Evolutionary conservation across 2,888 invertebrate genomes (phyloP), one percentile per base, ranked within the genome.

Genomic region (Troilus luridus): DNA sequence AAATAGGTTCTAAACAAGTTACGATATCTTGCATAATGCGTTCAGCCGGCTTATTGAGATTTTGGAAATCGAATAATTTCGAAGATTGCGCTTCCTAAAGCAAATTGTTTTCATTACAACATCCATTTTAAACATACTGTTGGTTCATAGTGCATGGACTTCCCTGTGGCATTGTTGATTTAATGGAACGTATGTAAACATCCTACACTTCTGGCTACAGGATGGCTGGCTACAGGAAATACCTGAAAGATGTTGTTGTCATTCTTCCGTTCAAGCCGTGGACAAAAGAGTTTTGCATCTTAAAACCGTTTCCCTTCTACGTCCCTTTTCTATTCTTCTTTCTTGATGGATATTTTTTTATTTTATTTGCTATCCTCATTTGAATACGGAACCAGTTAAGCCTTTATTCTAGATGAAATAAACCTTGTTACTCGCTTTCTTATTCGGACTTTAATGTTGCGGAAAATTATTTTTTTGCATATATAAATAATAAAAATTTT

Each of bases 381-480:
- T 77, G 72, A 77, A 77, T 77, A 77, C 27, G 72, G 41, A 77
- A 77, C 72, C 72, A 77, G 72, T 77, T 77, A 77, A 77, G 72
- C 72, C 72, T 77, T 77, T 77, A 77, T 77, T 77, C 72, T 77
- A 41, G 72, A 41, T 41, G 72, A 27, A 17, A 77, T 77, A 77
- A 77, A 77, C 17, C 72, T 77, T 27, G 41, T 77, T 77, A 77
- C 27, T 41, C 72, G 0, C 72, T 19, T 77, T 41, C 41, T 77
- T 77, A 77, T 77, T 77, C 72, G 72, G 27, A 77, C 72, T 27
- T 77, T 77, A 77, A 27, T 77, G 72, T 77, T 77, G 27, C 72
- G 27, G 72, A 77, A 77, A 77, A 27, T 77, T 17, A 1, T 41
- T 77, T 77, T 77, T 27, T 8, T 77, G 8, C 17, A 17, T 19